These are phyloP conservation scores for Rallus crepitans DNA, from an alignment of 2,797 vertebrate genomes.

Conservation along the genomic window DNA sequence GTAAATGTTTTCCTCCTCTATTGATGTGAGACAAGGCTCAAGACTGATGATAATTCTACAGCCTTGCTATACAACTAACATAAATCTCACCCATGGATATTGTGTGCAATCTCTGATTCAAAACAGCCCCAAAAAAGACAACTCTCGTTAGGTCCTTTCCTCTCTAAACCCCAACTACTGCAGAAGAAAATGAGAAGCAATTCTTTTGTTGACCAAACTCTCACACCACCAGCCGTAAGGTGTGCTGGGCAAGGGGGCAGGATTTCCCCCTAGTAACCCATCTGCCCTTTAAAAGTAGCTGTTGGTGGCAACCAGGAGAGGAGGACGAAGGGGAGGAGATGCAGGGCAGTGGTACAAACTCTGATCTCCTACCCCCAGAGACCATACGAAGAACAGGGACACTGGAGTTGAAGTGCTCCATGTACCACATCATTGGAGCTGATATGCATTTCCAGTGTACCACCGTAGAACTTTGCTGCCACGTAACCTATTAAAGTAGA, in stretches of 20 bases:
- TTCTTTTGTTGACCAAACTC: background rate
- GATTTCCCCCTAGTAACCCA: background rate
- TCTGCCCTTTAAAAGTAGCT: background rate
- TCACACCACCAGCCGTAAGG: background rate
- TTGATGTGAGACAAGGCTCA: conserved; percentile 15
- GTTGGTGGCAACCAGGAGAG: background rate
- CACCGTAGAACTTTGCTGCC: background rate
- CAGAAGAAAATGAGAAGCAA: background rate
- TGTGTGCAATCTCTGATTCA: background rate
- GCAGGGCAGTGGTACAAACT: background rate
- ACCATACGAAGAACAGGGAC: background rate
- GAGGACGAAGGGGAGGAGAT: background rate
- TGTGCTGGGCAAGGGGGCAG: background rate
- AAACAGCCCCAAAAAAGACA: background rate
- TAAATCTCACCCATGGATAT: conserved; percentile 17
- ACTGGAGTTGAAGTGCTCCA: background rate
- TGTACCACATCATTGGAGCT: rapidly evolving
- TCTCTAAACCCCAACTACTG: background rate
- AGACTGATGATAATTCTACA: conserved; percentile 20
- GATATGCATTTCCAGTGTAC: rapidly evolving
- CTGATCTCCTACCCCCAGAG: background rate
- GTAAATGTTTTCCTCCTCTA: conserved; percentile 23
- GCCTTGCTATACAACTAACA: conserved; percentile 4
- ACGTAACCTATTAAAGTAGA: background rate
- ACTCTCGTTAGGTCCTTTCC: background rate